Conservation (phyloP, 2,113 vertebrate species). For the Erinaceus europaeus region DNA sequence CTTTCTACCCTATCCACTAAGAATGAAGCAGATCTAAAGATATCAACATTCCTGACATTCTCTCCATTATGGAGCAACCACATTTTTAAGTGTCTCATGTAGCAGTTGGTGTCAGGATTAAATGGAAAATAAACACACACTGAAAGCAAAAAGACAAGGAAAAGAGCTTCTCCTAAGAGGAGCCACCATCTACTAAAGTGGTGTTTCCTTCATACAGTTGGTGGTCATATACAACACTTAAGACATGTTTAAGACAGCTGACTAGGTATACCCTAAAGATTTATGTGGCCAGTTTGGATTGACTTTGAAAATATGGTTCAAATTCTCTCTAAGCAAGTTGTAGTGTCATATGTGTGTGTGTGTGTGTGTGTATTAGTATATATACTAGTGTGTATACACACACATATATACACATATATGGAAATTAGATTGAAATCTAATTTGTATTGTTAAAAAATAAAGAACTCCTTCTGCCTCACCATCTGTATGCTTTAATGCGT, state of each 20-base stretch:
- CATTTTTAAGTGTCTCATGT: background rate
- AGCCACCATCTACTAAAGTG: background rate
- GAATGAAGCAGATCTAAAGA: slow-evolving; percentile 55
- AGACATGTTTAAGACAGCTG: background rate
- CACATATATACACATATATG: too few species aligned
- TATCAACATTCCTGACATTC: slow-evolving; percentile 78
- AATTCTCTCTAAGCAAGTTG: background rate
- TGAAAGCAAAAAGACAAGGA: background rate
- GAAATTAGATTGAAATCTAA: too few species aligned
- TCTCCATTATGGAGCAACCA: slow-evolving; percentile 3
- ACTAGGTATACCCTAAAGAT: background rate
- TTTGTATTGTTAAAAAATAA: too few species aligned
- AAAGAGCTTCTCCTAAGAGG: background rate
- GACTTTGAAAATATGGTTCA: background rate
- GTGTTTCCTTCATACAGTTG: background rate
- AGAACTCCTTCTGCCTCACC: background rate
- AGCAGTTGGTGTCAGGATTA: background rate
- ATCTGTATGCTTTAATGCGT: slow-evolving; percentile 2
- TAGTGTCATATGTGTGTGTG: too few species aligned
- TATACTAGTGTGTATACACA: too few species aligned
- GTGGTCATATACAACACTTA: background rate
- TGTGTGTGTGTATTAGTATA: too few species aligned
- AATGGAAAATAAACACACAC: background rate
- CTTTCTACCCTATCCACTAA: slow-evolving; percentile 51
- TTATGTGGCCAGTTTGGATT: background rate